Percentiles rank a stretch among this genome's conserved stretches.
Conservation (phyloP, 2,888 invertebrate genomes). For the Luperina testacea region DNA sequence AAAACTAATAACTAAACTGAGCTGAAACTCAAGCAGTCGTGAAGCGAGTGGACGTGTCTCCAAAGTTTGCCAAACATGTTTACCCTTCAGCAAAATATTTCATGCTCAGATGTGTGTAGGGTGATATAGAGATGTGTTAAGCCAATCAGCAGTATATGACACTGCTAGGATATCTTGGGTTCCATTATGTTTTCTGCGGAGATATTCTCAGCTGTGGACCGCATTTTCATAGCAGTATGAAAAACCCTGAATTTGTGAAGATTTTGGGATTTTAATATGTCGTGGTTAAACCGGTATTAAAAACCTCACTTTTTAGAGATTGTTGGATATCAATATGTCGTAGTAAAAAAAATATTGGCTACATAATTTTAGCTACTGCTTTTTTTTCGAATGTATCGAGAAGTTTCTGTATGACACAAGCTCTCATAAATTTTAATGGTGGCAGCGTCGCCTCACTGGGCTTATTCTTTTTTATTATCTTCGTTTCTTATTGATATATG, state of each 20-base stretch:
- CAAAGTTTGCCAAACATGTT: constrained; percentile 50
- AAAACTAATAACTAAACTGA: constrained; percentile 56
- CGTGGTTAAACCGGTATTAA: neutral
- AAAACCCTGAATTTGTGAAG: neutral
- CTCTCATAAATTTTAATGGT: neutral
- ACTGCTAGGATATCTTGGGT: neutral
- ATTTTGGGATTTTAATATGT: neutral
- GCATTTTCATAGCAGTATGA: too few relatives aligned
- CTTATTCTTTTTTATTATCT: neutral
- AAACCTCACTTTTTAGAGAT: neutral
- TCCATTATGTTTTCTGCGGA: too few relatives aligned
- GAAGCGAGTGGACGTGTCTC: constrained; percentile 38
- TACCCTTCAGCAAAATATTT: constrained; percentile 18
- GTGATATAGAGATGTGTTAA: neutral
- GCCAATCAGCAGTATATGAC: neutral
- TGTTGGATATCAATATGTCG: neutral
- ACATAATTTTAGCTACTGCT: neutral
- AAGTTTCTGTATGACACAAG: neutral
- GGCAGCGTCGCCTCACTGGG: too few relatives aligned
- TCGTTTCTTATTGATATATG: neutral
- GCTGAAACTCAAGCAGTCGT: constrained; percentile 40
- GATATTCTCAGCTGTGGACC: too few relatives aligned
- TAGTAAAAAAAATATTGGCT: neutral
- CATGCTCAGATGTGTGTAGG: neutral
- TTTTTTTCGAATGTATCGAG: neutral